Evolutionary conservation across 1,140 invertebrate species (phyloP).

Genomic region (Samia ricini): DNA sequence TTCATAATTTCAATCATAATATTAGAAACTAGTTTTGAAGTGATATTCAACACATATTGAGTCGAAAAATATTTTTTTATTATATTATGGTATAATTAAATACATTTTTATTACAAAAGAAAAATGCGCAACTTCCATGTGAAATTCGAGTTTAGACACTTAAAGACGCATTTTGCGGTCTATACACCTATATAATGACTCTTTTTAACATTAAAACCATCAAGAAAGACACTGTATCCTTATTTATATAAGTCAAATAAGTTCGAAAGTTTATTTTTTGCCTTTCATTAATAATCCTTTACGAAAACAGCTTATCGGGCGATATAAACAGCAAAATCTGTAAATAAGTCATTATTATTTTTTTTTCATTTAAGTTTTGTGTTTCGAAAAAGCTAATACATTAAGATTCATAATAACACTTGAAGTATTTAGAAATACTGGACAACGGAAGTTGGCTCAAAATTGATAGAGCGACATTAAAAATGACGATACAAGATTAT

Average conservation of each 20-base stretch:
- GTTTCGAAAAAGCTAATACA: not conserved
- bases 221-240: no score
- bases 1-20: conserved; percentile 69
- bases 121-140: not conserved
- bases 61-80: conserved; percentile 62
- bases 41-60: conserved; percentile 61
- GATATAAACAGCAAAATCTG: not conserved
- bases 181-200: no score
- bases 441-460: not conserved
- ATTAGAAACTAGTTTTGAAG: conserved; percentile 46
- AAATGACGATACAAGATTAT: no score
- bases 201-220: no score
- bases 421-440: not conserved
- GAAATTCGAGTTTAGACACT: not conserved
- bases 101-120: conserved; percentile 67
- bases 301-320: not conserved
- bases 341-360: not conserved
- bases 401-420: no score
- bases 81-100: conserved; percentile 36
- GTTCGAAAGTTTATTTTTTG: not conserved
- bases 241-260: not conserved
- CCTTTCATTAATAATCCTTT: no score
- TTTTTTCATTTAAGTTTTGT: not conserved
- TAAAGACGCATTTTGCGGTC: no score
- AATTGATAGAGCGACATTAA: no score